Evolutionary conservation across 2,888 invertebrate species (phyloP), one percentile per base, ranked within the genome.

Genomic region (Liopterus haemorrhoidalis): DNA sequence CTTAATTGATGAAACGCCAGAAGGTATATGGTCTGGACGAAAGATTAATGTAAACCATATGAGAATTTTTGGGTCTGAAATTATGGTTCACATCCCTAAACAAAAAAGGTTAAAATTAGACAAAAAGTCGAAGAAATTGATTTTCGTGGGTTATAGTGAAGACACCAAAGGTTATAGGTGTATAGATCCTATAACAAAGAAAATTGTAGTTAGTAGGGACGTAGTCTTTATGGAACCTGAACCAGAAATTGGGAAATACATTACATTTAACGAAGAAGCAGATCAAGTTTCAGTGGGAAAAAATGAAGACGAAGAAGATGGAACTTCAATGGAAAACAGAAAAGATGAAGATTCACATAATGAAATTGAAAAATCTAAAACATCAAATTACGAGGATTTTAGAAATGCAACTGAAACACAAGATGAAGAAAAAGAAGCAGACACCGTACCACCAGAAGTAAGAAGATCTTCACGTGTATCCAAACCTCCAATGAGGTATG

Each of bases 61-160:
- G 15, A 45, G 54, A 22, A 54, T 60, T 20, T 67, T 68, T 57
- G 66, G 64, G 9, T 53, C 53, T n/a, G 33, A 54, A 37, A 56
- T 55, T 4, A 57, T 58, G 49, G 54, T 53, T 8, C 58, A 61
- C 41, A 45, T 61, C 12, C 58, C 60, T 0, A 56, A 59, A 48
- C 52, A 59, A 31, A 54, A 53, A 37, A 44, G 57, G 9, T 42
- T 32, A 27, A 61, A 59, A 51, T 54, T 49, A 49, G 58, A 61
- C 50, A 36, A 54, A 4, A 64, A 64, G 39, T 48, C 59, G 35
- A 44, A 46, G 4, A 52, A 56, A 40, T 22, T 53, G 24, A 54
- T 58, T 8, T 59, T 62, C 22, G 52, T 61, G 31, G 64, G 62
- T 5, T 62, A 64, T 30, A 53, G 55, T 45, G 60, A 60, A 11